These are phyloP conservation scores for Drosophila parthenogenetica DNA, from an alignment of 2,888 invertebrate species.

Conservation along the genomic window DNA sequence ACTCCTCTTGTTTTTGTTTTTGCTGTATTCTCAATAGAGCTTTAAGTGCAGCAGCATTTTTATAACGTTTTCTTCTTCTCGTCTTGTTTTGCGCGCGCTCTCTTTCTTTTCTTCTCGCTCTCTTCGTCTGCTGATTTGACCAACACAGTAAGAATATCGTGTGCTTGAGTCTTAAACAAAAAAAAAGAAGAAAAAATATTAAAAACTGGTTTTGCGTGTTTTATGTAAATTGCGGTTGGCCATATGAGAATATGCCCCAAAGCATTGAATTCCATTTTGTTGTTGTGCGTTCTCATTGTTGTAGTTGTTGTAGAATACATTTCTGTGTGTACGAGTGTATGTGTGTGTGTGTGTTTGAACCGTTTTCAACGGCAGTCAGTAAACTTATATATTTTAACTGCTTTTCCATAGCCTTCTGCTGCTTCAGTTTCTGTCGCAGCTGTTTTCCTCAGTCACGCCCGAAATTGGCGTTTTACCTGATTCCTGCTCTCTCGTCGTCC, in stretches of 20 bases:
- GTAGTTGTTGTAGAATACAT: slow-evolving; percentile 45
- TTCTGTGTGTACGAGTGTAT: slow-evolving; percentile 6
- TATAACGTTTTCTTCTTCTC: slow-evolving; percentile 30
- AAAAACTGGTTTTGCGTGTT: slow-evolving; percentile 81
- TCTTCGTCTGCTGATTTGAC: slow-evolving; percentile 36
- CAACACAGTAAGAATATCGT: slow-evolving; percentile 40
- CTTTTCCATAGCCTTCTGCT: slow-evolving; percentile 51
- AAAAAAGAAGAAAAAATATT: slow-evolving; percentile 41
- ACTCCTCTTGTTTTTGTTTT: slow-evolving; percentile 2
- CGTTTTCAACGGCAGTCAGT: slow-evolving; percentile 3
- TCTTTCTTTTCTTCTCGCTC: slow-evolving; percentile 2
- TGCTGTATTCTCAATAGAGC: slow-evolving; percentile 12
- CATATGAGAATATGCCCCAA: slow-evolving; percentile 55
- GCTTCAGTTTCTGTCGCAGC: slow-evolving; percentile 37
- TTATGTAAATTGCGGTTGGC: slow-evolving; percentile 81
- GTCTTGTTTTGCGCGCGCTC: slow-evolving; percentile 7
- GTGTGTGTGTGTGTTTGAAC: not conserved
- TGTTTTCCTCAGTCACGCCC: slow-evolving; percentile 54
- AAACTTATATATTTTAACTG: slow-evolving; percentile 38
- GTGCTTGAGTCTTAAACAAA: slow-evolving; percentile 48
- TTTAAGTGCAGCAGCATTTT: slow-evolving; percentile 51
- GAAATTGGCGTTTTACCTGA: slow-evolving; percentile 42
- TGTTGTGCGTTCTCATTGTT: slow-evolving; percentile 31
- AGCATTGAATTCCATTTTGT: slow-evolving; percentile 64
- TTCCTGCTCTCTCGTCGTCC: not conserved